Base-by-base conservation (phyloP, 2,888 invertebrate species). In the Hydraecia micacea region DNA sequence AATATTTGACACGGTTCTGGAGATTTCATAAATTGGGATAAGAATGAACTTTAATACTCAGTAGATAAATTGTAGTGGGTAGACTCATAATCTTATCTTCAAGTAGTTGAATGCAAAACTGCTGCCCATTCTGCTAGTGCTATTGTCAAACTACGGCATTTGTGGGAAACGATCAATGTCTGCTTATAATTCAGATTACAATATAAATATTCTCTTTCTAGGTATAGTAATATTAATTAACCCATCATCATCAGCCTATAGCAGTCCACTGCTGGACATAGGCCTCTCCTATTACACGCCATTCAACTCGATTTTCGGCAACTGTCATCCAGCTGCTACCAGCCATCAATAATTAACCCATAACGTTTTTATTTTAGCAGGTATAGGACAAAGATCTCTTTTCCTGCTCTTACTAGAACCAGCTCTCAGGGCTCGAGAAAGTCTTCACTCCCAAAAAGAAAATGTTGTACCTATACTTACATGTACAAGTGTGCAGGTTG, bases 401-500 rank as follows among this genome's bases (percentile, higher is more conserved):
- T 69, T 69, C 25, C 60, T 9, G 60, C 32, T 0, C n/a, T 32
- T 25, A 9, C 32, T 60, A 69, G 9, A 25, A 62, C 32, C 25
- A 58, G 25, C 21, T 13, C 7, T 11, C 0, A 9, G 15, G 5
- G 2, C 15, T 49, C 32, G 21, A 32, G 8, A 46, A 67, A 69
- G 60, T 62, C 18, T 18, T 6, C 36, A 36, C 9, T 36, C 1
- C 15, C 18, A 11, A 63, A 36, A 36, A 36, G 1, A 36, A n/a
- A 77, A 36, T 58, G 15, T 46, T 49, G 1, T 1, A 5, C n/a
- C 13, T 11, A 79, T 91, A 97, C 97, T 96, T 69, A 96, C 96
- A 97, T 96, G 93, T 96, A 96, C 96, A 96, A 94, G 89, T 88
- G 87, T 91, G 91, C 91, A 90, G 90, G 89, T 81, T 91, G 92